Conservation (phyloP, 2,797 vertebrate genomes). For the Urosaurus nigricauda region DNA sequence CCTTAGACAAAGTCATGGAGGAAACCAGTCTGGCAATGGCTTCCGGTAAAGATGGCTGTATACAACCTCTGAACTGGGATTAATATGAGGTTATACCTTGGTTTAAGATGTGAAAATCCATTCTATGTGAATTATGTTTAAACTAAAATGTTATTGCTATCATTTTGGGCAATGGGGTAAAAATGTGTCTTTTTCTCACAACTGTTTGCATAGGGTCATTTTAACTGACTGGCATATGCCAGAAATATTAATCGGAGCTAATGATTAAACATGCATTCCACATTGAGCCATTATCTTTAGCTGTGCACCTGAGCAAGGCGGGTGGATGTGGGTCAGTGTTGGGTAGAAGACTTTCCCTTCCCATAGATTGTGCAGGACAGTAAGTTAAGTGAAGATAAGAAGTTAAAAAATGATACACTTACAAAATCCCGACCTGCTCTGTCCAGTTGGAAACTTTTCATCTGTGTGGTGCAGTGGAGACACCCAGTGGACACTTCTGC, state of each 20-base stretch:
- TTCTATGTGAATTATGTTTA: neutral
- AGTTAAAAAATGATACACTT: neutral
- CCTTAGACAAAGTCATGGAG: neutral
- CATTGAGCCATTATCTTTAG: neutral
- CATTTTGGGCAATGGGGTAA: neutral
- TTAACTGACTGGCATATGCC: neutral
- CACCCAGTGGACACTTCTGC: conserved; percentile 63
- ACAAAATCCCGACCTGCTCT: neutral
- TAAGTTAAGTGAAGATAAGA: neutral
- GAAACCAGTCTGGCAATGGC: neutral
- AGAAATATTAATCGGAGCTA: neutral
- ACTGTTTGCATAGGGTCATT: neutral
- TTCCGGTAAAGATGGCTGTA: neutral
- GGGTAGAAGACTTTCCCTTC: neutral
- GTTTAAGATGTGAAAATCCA: fast-evolving
- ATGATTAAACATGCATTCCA: neutral
- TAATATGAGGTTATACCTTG: neutral
- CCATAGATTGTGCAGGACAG: neutral
- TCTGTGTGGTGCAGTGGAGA: conserved; percentile 54
- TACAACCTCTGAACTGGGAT: neutral
- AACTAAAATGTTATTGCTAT: neutral
- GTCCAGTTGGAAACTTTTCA: neutral
- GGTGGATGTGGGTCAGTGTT: neutral
- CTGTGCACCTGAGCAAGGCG: neutral
- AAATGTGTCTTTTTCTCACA: conserved; percentile 24